Percentiles rank a stretch among this genome's conserved stretches.
Evolutionary conservation across 2,888 invertebrate species (phyloP).

Genomic region (Mimumesa dahlbomi): DNA sequence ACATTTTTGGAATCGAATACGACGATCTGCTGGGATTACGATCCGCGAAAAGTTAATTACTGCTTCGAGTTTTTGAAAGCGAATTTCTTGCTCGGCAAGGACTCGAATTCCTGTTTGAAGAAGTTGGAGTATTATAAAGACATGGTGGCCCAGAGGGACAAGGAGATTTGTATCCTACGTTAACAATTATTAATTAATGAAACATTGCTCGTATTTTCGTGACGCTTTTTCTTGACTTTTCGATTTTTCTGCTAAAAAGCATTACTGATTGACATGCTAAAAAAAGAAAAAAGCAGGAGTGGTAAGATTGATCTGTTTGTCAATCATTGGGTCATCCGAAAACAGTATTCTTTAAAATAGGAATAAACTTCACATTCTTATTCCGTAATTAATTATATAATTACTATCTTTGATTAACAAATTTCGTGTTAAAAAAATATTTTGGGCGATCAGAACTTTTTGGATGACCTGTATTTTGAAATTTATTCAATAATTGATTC

Average conservation of each 20-base stretch:
- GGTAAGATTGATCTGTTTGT: too few relatives aligned
- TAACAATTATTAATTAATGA: neutral
- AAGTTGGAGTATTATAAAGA: slow-evolving; percentile 69
- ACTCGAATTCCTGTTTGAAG: slow-evolving; percentile 49
- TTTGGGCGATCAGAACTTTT: too few relatives aligned
- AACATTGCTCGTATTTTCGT: too few relatives aligned
- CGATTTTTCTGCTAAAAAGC: neutral
- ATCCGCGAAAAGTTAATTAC: slow-evolving; percentile 73
- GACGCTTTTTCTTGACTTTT: neutral
- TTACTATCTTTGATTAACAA: too few relatives aligned
- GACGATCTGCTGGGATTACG: slow-evolving; percentile 57
- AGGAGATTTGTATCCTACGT: slow-evolving; percentile 79
- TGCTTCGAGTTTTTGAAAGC: slow-evolving; percentile 69
- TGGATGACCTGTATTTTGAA: too few relatives aligned
- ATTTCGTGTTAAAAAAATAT: too few relatives aligned
- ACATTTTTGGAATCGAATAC: slow-evolving; percentile 17
- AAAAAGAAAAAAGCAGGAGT: neutral
- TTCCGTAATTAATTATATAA: too few relatives aligned
- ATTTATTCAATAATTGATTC: too few relatives aligned
- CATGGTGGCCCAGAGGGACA: slow-evolving; percentile 75
- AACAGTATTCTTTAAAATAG: too few relatives aligned
- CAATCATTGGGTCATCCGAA: too few relatives aligned
- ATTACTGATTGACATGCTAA: neutral
- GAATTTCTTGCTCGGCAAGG: slow-evolving; percentile 21
- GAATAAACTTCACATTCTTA: too few relatives aligned